Percentiles rank a stretch among this genome's conserved stretches.
These are phyloP conservation scores for Coreoperca whiteheadi DNA, from an alignment of 2,113 vertebrate species.

Conservation along the genomic window DNA sequence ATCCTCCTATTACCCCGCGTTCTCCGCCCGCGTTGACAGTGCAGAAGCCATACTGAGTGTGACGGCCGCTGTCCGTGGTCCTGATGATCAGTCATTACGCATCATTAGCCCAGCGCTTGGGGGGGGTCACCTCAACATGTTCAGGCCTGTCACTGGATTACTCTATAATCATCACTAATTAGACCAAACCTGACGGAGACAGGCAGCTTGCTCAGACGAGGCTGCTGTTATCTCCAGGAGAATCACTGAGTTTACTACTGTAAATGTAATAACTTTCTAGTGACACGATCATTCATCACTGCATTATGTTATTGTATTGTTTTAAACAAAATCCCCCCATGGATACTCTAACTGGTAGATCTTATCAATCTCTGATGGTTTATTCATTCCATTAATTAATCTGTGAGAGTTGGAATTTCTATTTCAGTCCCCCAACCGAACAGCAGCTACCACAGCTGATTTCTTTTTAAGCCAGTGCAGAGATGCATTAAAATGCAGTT, in stretches of 20 bases:
- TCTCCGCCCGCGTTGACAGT: background rate
- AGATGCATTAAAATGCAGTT: background rate
- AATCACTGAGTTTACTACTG: constrained; percentile 24
- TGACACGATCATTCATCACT: constrained; percentile 49
- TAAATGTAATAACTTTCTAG: constrained; percentile 39
- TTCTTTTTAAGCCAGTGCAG: background rate
- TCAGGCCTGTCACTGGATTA: constrained; percentile 54
- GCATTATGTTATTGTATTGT: constrained; percentile 15
- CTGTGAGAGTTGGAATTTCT: background rate
- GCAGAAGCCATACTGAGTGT: constrained; percentile 1
- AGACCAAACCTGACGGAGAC: constrained; percentile 49
- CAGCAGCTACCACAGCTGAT: background rate
- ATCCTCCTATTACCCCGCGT: background rate
- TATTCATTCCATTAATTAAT: constrained; percentile 19
- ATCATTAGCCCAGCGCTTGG: constrained; percentile 53
- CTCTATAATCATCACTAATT: constrained; percentile 62
- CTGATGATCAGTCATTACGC: constrained; percentile 55
- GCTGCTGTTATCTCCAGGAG: constrained; percentile 22
- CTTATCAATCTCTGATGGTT: constrained; percentile 7
- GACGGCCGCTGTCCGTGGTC: constrained; percentile 11
- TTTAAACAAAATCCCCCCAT: background rate
- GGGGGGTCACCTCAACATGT: constrained; percentile 54
- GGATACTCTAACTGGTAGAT: constrained; percentile 13
- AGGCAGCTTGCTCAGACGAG: constrained; percentile 1
- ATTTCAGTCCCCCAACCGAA: constrained; percentile 18